phyloP scores from a whole-genome alignment of 2,113 vertebrate genomes.

The Antennarius striatus region DNA sequence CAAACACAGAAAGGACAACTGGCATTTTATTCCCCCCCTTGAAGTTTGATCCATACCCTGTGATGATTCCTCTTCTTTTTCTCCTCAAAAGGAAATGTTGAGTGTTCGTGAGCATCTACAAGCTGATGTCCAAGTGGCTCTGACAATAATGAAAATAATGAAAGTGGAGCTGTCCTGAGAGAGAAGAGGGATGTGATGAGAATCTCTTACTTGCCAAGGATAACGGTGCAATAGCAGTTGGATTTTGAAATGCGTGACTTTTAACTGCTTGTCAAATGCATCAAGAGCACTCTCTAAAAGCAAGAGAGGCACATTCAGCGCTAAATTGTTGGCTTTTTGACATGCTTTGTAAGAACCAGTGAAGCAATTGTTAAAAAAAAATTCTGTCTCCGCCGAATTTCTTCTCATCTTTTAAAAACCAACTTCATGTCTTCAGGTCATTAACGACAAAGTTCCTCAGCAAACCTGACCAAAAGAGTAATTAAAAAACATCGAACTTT shows the following conservation, averaged over 20 bases:
- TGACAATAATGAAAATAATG: constrained; percentile 55
- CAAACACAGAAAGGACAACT: constrained; percentile 38
- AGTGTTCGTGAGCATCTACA: constrained; percentile 28
- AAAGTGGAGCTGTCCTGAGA: constrained; percentile 54
- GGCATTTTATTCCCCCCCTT: constrained; percentile 43
- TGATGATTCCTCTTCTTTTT: constrained; percentile 50
- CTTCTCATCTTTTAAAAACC: too few species aligned
- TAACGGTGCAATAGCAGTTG: constrained; percentile 31
- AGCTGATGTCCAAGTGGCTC: constrained; percentile 65
- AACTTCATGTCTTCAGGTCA: too few species aligned
- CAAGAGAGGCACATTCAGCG: constrained; percentile 51
- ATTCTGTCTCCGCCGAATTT: background rate
- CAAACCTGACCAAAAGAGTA: too few species aligned
- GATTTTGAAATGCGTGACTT: constrained; percentile 53
- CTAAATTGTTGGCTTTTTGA: constrained; percentile 30
- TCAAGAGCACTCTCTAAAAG: constrained; percentile 61
- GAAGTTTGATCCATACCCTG: constrained; percentile 24
- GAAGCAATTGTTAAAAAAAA: constrained; percentile 4
- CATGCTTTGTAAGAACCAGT: constrained; percentile 1
- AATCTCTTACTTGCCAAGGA: constrained; percentile 48
- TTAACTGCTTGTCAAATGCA: constrained; percentile 58
- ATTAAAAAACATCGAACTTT: too few species aligned
- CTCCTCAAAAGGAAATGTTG: constrained; percentile 51
- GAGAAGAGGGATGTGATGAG: constrained; percentile 58
- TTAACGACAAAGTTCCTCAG: too few species aligned